phyloP scores from a whole-genome alignment of 2,888 invertebrate species.

The Philereme vetulata region DNA sequence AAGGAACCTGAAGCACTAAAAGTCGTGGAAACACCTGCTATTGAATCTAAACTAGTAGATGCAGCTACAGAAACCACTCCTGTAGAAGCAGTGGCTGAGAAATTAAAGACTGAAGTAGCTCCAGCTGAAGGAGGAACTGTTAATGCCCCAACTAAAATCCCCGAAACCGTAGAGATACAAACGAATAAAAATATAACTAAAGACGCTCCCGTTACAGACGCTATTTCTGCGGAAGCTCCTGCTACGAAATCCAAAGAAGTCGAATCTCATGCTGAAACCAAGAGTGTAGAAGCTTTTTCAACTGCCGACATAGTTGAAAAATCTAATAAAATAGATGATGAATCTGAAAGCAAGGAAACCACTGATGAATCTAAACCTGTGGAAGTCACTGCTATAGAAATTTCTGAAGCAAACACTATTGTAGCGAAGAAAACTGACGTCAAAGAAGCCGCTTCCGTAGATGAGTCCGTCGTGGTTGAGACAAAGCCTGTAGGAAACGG shows the following conservation, averaged over 20 bases:
- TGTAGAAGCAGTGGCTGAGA: constrained; percentile 2
- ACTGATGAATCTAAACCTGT: constrained; percentile 44
- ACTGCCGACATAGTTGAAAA: constrained; percentile 35
- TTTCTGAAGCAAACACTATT: background rate
- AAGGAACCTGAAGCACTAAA: background rate
- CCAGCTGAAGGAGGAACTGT: background rate
- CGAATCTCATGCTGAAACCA: constrained; percentile 10
- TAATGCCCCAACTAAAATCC: background rate
- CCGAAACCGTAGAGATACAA: constrained; percentile 4
- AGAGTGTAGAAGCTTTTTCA: constrained; percentile 1
- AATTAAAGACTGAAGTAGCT: constrained; percentile 1
- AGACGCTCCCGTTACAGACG: constrained; percentile 27
- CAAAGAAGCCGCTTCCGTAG: constrained; percentile 6
- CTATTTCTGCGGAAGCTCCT: background rate
- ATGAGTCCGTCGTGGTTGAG: background rate
- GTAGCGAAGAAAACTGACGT: background rate
- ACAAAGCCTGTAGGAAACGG: constrained; percentile 8
- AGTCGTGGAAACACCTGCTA: background rate
- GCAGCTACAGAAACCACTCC: constrained; percentile 20
- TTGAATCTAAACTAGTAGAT: constrained; percentile 11
- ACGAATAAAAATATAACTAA: constrained; percentile 3
- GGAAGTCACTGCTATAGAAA: constrained; percentile 5
- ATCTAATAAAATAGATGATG: constrained; percentile 57
- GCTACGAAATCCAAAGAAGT: constrained; percentile 1
- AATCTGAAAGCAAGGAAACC: constrained; percentile 35